Evolutionary conservation across 2,888 invertebrate species (phyloP).

Genomic region (Embidobia sp.): DNA sequence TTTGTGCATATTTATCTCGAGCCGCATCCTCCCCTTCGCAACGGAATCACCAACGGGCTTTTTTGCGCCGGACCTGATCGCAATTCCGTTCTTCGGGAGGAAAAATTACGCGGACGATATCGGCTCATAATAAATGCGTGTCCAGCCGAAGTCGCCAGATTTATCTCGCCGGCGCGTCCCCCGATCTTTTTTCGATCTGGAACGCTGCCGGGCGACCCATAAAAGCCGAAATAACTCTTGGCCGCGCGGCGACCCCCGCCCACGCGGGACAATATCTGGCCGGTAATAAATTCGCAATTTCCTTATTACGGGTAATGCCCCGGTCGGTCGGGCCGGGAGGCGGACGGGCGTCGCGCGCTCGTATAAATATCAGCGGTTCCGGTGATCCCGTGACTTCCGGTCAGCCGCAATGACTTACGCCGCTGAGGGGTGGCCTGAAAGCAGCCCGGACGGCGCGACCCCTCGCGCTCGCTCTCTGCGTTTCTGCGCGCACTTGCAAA

Average conservation of each 20-base stretch:
- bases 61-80: constrained; percentile 18
- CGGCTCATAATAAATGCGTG: constrained; percentile 57
- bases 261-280: constrained; percentile 76
- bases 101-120: constrained; percentile 53
- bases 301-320: constrained; percentile 82
- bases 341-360: constrained; percentile 69
- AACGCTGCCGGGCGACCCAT: constrained; percentile 78
- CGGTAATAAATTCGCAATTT: constrained; percentile 82
- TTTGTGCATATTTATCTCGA: constrained; percentile 50
- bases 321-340: constrained; percentile 74
- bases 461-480: constrained; percentile 43
- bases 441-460: constrained; percentile 50
- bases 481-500: constrained; percentile 51
- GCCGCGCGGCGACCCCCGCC: constrained; percentile 64
- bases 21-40: constrained; percentile 13
- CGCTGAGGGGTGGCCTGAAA: constrained; percentile 67
- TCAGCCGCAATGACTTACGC: constrained; percentile 82
- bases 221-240: constrained; percentile 81
- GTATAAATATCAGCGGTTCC: constrained; percentile 81
- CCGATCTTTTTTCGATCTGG: constrained; percentile 70
- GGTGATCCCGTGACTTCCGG: constrained; percentile 82
- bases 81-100: constrained; percentile 25
- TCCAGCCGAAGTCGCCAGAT: constrained; percentile 57
- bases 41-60: constrained; percentile 16
- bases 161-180: constrained; percentile 39